phyloP scores from a whole-genome alignment of 1,140 invertebrate genomes.

The Scaptomyza graminum region DNA sequence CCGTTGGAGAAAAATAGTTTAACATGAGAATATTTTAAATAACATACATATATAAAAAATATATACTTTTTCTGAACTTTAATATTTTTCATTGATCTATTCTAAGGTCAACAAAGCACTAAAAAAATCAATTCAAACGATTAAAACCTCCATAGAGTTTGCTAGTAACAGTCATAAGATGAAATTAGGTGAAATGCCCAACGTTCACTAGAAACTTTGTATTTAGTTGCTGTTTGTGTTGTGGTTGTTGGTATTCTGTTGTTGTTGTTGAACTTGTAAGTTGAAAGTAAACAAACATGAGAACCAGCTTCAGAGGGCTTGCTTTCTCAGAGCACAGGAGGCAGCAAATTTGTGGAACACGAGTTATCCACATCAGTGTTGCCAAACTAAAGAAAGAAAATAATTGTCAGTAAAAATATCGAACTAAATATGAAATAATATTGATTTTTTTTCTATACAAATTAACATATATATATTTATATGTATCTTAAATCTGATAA shows the following conservation, averaged over 20 bases:
- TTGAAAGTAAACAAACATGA: constrained; percentile 39
- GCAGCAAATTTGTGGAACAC: background rate
- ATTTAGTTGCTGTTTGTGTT: constrained; percentile 7
- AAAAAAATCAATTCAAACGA: background rate
- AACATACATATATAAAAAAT: too few species aligned
- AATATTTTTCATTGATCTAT: background rate
- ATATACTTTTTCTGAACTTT: too few species aligned
- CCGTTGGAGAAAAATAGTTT: too few species aligned
- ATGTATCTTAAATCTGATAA: too few species aligned
- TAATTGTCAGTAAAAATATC: too few species aligned
- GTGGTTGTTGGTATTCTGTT: background rate
- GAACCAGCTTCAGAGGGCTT: constrained; percentile 29
- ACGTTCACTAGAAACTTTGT: constrained; percentile 40
- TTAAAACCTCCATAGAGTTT: background rate
- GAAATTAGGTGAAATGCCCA: constrained; percentile 37
- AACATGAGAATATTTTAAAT: too few species aligned
- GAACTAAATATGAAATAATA: too few species aligned
- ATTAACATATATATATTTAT: too few species aligned
- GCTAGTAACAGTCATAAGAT: background rate
- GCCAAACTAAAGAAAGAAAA: background rate
- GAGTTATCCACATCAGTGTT: constrained; percentile 1
- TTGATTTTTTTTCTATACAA: too few species aligned
- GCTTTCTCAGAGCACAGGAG: constrained; percentile 17
- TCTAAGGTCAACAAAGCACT: background rate
- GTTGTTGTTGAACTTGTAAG: constrained; percentile 27